These are phyloP conservation scores for Selenia dentaria DNA, from an alignment of 2,888 invertebrate genomes.

Conservation along the genomic window DNA sequence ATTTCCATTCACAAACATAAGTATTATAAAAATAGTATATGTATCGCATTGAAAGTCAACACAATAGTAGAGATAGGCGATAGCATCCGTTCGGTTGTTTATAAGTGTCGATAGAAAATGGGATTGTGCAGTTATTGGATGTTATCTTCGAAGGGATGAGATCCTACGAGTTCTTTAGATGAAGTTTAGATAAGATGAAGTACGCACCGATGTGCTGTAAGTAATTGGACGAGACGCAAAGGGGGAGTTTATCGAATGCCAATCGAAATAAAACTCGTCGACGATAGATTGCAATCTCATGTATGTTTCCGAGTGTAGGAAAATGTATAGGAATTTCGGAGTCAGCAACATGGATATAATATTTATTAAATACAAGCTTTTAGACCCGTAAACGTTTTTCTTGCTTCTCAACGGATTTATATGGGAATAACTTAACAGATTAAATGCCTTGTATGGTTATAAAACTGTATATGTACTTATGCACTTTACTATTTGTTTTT, in stretches of 20 bases:
- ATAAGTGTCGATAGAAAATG: constrained; percentile 64
- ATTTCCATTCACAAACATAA: constrained; percentile 26
- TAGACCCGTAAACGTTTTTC: too few species aligned
- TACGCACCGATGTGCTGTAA: constrained; percentile 60
- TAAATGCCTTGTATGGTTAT: too few species aligned
- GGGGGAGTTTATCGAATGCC: constrained; percentile 68
- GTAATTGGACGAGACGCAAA: constrained; percentile 75
- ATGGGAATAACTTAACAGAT: too few species aligned
- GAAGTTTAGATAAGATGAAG: constrained; percentile 72
- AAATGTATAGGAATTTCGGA: neutral
- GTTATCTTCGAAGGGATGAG: constrained; percentile 31
- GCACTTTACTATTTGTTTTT: too few species aligned
- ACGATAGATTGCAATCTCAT: constrained; percentile 10
- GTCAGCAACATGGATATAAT: too few species aligned
- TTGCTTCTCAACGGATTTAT: too few species aligned
- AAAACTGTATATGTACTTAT: too few species aligned
- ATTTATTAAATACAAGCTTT: too few species aligned
- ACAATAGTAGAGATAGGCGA: constrained; percentile 40
- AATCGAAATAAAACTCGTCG: constrained; percentile 75
- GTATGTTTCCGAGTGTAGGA: neutral
- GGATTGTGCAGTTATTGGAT: constrained; percentile 42
- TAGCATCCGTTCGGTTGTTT: constrained; percentile 43
- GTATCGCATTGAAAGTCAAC: constrained; percentile 40
- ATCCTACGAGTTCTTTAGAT: constrained; percentile 62
- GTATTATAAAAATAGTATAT: constrained; percentile 11